A percentile compares a stretch with the other conserved stretches of the same genome.
phyloP scores from a whole-genome alignment of 2,888 invertebrate genomes.

The Prostheceraeus crozeri region DNA sequence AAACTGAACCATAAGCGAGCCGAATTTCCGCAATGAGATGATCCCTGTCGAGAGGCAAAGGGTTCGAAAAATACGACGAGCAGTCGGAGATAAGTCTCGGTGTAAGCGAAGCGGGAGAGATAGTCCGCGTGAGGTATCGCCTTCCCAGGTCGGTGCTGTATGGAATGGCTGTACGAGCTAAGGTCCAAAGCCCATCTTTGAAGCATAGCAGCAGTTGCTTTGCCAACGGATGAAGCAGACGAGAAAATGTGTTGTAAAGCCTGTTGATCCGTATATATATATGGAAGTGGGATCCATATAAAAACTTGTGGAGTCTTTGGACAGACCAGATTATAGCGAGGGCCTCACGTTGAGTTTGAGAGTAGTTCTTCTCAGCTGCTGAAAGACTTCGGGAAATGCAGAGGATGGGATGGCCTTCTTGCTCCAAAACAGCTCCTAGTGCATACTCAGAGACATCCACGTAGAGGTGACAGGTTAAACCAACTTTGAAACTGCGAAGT shows the following conservation, averaged over 20 bases:
- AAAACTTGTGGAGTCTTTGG: constrained; percentile 10
- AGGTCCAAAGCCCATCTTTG: constrained; percentile 25
- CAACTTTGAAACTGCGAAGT: constrained; percentile 1
- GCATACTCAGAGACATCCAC: constrained; percentile 11
- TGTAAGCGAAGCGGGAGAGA: too few relatives aligned
- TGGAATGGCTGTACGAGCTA: constrained; percentile 10
- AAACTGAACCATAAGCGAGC: constrained; percentile 15
- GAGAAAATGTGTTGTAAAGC: constrained; percentile 8
- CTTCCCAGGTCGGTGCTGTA: constrained; percentile 7
- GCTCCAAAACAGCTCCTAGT: constrained; percentile 21
- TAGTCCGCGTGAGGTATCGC: constrained; percentile 16
- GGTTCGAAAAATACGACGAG: too few relatives aligned
- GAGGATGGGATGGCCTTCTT: constrained; percentile 22
- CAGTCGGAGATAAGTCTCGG: too few relatives aligned
- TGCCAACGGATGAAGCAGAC: constrained; percentile 7
- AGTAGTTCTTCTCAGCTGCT: constrained; percentile 3
- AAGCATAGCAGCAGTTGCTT: constrained; percentile 16
- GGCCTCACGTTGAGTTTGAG: constrained; percentile 10
- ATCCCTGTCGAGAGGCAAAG: constrained; percentile 8
- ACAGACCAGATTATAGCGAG: constrained; percentile 26
- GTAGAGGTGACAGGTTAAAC: neutral
- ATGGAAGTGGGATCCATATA: constrained; percentile 9
- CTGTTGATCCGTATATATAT: constrained; percentile 8
- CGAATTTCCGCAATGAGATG: constrained; percentile 4
- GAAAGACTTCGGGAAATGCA: neutral